phyloP scores from a whole-genome alignment of 2,888 invertebrate species.

The Agrotis puta region DNA sequence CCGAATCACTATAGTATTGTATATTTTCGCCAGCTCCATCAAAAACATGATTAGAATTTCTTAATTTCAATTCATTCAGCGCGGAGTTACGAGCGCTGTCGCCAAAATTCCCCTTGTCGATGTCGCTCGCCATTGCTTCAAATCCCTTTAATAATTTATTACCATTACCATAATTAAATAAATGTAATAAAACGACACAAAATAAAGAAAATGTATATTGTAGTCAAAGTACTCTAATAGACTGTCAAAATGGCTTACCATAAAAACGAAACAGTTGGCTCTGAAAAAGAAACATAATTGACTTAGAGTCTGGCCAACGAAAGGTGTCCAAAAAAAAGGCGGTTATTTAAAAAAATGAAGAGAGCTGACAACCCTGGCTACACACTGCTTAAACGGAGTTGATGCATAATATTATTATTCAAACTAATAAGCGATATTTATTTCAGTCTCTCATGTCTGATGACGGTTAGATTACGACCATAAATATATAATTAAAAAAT shows the following conservation, averaged over 20 bases:
- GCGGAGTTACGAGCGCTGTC: slow-evolving; percentile 80
- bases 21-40: slow-evolving; percentile 87
- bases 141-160: slow-evolving; percentile 62
- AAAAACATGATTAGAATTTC: slow-evolving; percentile 82
- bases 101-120: slow-evolving; percentile 81
- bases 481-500: no score
- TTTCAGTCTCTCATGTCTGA: no score
- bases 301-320: no score
- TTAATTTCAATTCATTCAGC: slow-evolving; percentile 69
- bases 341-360: no score
- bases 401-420: no score
- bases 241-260: slow-evolving; percentile 73
- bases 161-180: slow-evolving; percentile 61
- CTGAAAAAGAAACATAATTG: slow-evolving; percentile 64
- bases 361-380: no score
- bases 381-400: no score
- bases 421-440: no score
- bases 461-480: no score
- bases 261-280: slow-evolving; percentile 59
- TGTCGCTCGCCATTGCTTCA: slow-evolving; percentile 80
- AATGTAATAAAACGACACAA: slow-evolving; percentile 41
- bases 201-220: slow-evolving; percentile 63
- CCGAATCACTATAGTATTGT: slow-evolving; percentile 86
- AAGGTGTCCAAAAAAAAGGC: no score
- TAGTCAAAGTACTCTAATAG: slow-evolving; percentile 36